A percentile compares a stretch with the other conserved stretches of the same genome.
These are phyloP conservation scores for Cancer borealis DNA, from an alignment of 2,888 invertebrate species.

Conservation along the genomic window DNA sequence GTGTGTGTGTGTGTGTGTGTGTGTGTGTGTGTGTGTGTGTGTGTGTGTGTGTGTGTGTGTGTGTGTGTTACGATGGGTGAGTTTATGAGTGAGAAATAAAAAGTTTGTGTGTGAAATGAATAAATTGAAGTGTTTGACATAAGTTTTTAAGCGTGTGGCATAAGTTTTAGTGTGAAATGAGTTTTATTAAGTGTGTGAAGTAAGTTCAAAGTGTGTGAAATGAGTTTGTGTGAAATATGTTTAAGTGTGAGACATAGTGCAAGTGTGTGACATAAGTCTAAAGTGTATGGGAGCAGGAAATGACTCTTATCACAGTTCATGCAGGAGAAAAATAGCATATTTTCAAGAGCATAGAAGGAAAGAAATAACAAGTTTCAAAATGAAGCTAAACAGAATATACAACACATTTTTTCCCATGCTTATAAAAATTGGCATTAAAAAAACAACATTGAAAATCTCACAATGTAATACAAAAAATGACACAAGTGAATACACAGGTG, in stretches of 20 bases:
- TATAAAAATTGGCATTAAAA: too few relatives aligned
- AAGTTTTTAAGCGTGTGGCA: too few relatives aligned
- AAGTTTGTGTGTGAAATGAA: neutral
- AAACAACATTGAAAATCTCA: too few relatives aligned
- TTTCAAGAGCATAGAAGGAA: neutral
- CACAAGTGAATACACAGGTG: too few relatives aligned
- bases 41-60: constrained; percentile 10
- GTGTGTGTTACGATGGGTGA: neutral
- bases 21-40: constrained; percentile 20
- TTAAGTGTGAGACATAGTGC: too few relatives aligned
- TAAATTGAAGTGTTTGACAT: neutral
- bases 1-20: constrained; percentile 20
- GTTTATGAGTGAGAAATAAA: neutral
- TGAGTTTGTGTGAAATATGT: too few relatives aligned
- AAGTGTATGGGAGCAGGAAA: neutral
- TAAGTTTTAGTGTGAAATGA: neutral
- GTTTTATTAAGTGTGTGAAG: neutral
- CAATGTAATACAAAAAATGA: too few relatives aligned
- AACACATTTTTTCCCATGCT: too few relatives aligned
- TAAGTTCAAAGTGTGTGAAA: neutral
- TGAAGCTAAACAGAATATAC: too few relatives aligned
- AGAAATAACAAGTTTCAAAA: too few relatives aligned
- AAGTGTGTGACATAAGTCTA: too few relatives aligned
- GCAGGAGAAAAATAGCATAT: neutral
- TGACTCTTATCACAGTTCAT: too few relatives aligned